Evolutionary conservation across 1,140 invertebrate genomes (phyloP).

Genomic region (Heliothis virescens): DNA sequence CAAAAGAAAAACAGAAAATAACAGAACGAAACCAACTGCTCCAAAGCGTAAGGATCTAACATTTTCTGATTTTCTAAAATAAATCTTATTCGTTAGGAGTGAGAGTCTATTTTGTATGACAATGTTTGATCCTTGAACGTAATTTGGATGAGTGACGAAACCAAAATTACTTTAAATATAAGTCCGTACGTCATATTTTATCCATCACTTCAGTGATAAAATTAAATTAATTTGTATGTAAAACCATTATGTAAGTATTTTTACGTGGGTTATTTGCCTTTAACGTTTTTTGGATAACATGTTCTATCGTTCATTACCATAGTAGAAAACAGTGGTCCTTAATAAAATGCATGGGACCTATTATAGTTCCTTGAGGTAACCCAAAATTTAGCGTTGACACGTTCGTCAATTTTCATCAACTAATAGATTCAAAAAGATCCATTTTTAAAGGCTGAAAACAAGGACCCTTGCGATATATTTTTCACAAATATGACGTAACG

Average conservation of each 20-base stretch:
- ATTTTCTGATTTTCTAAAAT: slow-evolving; percentile 5
- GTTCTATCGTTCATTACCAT: no score
- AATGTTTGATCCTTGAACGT: slow-evolving; percentile 43
- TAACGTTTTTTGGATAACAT: no score
- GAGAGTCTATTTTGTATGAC: neutral
- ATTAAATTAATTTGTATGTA: no score
- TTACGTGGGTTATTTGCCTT: no score
- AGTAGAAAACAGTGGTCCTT: neutral
- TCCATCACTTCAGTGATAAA: no score
- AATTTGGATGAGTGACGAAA: slow-evolving; percentile 46
- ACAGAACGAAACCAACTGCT: slow-evolving; percentile 6
- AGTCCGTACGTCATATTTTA: slow-evolving; percentile 40
- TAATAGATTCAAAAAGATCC: no score
- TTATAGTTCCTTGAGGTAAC: neutral
- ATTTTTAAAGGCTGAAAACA: no score
- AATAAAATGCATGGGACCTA: neutral
- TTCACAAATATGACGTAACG: slow-evolving; percentile 40
- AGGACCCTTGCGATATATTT: neutral
- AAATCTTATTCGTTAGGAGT: neutral
- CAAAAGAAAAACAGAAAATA: slow-evolving; percentile 31
- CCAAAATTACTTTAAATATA: slow-evolving; percentile 27
- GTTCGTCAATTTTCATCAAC: no score
- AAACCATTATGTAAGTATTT: no score
- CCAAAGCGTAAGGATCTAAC: slow-evolving; percentile 44
- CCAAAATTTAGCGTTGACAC: no score